Evolutionary conservation across 2,797 vertebrate species (phyloP).

Genomic region (Momotus momota): DNA sequence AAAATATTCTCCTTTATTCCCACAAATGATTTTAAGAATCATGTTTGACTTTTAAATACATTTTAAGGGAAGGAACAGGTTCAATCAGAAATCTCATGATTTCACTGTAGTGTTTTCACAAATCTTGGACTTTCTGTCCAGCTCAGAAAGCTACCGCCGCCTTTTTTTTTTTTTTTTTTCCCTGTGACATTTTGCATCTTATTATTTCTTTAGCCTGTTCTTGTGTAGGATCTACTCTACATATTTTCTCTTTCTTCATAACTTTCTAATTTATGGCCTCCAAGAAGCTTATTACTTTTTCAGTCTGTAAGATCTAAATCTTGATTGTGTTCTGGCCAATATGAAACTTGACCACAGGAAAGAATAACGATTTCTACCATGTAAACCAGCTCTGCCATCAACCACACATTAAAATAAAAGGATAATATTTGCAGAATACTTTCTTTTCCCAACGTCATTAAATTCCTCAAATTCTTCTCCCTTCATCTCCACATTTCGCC

Average conservation of each 20-base stretch:
- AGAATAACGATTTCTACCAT: neutral
- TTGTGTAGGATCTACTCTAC: neutral
- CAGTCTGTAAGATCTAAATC: neutral
- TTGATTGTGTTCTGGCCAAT: neutral
- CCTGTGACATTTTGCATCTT: neutral
- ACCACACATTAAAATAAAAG: neutral
- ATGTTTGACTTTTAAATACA: neutral
- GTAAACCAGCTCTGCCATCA: neutral
- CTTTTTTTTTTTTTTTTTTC: neutral
- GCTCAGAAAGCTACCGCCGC: neutral
- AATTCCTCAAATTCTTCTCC: neutral
- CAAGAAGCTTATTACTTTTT: neutral
- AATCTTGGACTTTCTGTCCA: neutral
- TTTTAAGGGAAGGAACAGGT: neutral
- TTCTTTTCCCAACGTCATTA: neutral
- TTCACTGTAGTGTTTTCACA: neutral
- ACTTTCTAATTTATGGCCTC: neutral
- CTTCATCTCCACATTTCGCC: neutral
- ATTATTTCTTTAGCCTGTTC: neutral
- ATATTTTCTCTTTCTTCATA: neutral
- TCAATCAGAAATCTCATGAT: neutral
- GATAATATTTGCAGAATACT: neutral
- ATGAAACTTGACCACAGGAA: neutral
- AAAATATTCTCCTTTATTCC: neutral
- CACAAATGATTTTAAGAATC: neutral